These are phyloP conservation scores for Tipula unca DNA, from an alignment of 2,888 invertebrate genomes.

Conservation along the genomic window DNA sequence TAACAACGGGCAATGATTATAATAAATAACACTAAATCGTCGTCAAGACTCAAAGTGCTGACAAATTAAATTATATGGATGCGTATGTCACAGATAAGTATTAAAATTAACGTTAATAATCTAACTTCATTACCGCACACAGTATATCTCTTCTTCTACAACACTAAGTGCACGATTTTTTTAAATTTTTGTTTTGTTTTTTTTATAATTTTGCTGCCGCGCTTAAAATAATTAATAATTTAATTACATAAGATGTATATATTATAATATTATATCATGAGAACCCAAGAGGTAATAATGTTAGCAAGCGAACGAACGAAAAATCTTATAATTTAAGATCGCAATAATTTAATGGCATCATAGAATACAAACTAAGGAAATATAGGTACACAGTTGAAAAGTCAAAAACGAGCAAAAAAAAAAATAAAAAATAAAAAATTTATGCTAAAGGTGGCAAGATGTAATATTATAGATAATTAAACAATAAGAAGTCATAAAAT, in stretches of 20 bases:
- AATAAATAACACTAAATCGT: background rate
- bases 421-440: background rate
- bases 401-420: background rate
- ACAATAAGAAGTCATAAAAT: background rate
- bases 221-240: slow-evolving; percentile 14
- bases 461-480: slow-evolving; percentile 8
- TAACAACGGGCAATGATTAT: too few species aligned
- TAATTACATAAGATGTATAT: background rate
- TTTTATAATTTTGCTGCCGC: background rate
- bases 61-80: background rate
- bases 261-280: background rate
- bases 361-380: background rate
- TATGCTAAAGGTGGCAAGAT: slow-evolving; percentile 8
- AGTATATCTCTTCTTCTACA: background rate
- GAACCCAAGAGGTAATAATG: background rate
- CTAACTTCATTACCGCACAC: background rate
- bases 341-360: slow-evolving; percentile 4
- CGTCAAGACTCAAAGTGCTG: background rate
- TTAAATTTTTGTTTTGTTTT: background rate
- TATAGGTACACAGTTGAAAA: background rate
- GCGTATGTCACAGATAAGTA: background rate
- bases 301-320: background rate
- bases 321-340: slow-evolving; percentile 8
- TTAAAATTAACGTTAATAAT: background rate
- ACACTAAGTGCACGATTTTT: background rate